Base-by-base conservation (phyloP, 2,797 vertebrate species). In the Mergus octosetaceus region DNA sequence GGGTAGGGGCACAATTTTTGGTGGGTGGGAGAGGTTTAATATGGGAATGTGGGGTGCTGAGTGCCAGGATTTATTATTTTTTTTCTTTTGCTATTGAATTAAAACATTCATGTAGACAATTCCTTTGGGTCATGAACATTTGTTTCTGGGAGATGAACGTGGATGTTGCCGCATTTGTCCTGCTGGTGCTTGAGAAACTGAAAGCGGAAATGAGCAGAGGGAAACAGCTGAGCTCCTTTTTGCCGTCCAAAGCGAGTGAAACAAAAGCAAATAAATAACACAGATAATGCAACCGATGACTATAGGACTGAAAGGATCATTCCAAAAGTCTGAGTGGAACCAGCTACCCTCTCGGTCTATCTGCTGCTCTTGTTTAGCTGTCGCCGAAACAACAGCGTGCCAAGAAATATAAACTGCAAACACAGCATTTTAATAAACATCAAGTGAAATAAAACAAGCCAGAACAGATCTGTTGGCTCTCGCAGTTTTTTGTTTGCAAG, bases 331-430 rank as follows among this genome's bases (percentile, higher is more conserved):
- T 11, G 54, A 94, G 47, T 36, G 24, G 85, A 93, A 85, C 0
- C 1, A 85, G 41, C 45, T 80, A n/a, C 21, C 77, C 43, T 84
- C 28, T 85, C n/a, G 13, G 47, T 82, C 69, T 71, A 53, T 45
- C 80, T 82, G 64, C 61, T 88, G 81, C 74, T 90, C 90, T 92
- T 90, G 68, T 94, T 91, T 80, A 87, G 96, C 83, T 58, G 41
- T 74, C 6, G 0, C 82, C 82, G 74, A 90, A 96, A 89, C 83
- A 93, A 70, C 51, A 92, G 51, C 6, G 47, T 83, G 89, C 92
- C 94, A 96, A 95, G 90, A 93, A 96, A 87, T 87, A 87, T 69
- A 83, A 93, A 93, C 90, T 92, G 88, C 93, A 84, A 94, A 93
- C 81, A 89, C 65, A 93, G 94, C 84, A 75, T 77, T 96, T 94